phyloP scores from a whole-genome alignment of 2,888 invertebrate species.

The Bugulina stolonifera region DNA sequence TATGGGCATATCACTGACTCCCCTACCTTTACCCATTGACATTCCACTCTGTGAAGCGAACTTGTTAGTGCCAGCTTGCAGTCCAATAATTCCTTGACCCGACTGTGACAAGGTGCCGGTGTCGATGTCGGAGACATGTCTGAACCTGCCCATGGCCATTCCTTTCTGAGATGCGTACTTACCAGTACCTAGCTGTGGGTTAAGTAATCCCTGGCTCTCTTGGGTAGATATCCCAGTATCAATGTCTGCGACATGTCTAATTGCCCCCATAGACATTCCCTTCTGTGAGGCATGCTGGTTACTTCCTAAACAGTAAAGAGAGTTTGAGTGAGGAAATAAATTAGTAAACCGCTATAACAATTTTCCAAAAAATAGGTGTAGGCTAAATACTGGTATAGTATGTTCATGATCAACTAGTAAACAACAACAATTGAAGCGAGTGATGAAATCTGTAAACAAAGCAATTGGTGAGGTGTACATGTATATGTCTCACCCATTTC shows the following conservation, averaged over 20 bases:
- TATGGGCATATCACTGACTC: slow-evolving; percentile 5
- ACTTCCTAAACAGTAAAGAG: background rate
- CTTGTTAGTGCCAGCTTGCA: slow-evolving; percentile 40
- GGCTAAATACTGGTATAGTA: too few relatives aligned
- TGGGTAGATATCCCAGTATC: slow-evolving; percentile 39
- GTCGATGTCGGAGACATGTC: slow-evolving; percentile 40
- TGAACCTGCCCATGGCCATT: slow-evolving; percentile 32
- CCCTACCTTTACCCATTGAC: slow-evolving; percentile 30
- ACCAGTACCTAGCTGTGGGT: slow-evolving; percentile 31
- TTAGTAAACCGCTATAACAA: too few relatives aligned
- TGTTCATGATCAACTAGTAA: too few relatives aligned
- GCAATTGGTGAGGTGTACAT: too few relatives aligned
- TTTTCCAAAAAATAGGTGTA: too few relatives aligned
- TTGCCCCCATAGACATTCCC: slow-evolving; percentile 33
- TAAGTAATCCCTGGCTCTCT: slow-evolving; percentile 29
- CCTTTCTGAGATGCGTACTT: slow-evolving; percentile 30
- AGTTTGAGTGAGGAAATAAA: too few relatives aligned
- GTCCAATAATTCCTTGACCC: slow-evolving; percentile 37
- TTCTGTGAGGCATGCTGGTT: slow-evolving; percentile 25
- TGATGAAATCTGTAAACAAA: too few relatives aligned
- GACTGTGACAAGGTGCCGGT: slow-evolving; percentile 35
- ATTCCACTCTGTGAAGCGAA: slow-evolving; percentile 42
- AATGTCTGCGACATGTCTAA: slow-evolving; percentile 48
- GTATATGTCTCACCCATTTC: too few relatives aligned
- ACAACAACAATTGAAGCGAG: too few relatives aligned